Evolutionary conservation across 92 coral and sea anemone species (phyloP).

Genomic region (Zoanthus gigantus): DNA sequence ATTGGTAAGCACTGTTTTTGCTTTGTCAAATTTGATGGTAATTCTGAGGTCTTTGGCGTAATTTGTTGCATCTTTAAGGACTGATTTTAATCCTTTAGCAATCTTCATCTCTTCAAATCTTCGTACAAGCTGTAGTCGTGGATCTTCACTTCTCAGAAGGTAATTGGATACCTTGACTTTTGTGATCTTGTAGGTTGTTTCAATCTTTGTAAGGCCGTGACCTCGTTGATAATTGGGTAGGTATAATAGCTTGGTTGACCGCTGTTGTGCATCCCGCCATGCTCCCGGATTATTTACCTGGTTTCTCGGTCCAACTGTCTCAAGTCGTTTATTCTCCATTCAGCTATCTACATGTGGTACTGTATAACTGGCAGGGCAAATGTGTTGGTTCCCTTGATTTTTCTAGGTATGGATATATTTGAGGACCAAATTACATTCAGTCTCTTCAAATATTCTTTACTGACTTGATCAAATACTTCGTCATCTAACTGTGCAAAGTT

Average conservation of each 20-base stretch:
- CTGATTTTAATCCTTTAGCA: background rate
- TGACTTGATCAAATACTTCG: too few relatives aligned
- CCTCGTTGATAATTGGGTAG: background rate
- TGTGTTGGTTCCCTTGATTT: constrained; percentile 47
- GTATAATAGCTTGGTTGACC: background rate
- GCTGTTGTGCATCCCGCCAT: too few relatives aligned
- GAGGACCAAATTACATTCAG: constrained; percentile 47
- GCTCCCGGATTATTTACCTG: background rate
- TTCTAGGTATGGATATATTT: constrained; percentile 58
- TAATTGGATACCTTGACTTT: background rate
- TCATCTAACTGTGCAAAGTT: too few relatives aligned
- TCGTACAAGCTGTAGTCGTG: background rate
- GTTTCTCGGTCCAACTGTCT: background rate
- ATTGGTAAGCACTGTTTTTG: constrained; percentile 31
- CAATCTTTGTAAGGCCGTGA: background rate
- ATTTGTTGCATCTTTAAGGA: constrained; percentile 34
- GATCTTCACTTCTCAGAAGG: background rate
- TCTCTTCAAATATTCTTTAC: too few relatives aligned
- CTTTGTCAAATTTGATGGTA: constrained; percentile 22
- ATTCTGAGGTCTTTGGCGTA: constrained; percentile 37
- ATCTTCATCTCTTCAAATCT: constrained; percentile 24
- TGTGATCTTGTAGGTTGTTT: too few relatives aligned
- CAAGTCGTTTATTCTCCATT: too few relatives aligned
- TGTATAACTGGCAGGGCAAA: too few relatives aligned
- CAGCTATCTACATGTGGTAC: too few relatives aligned